Conservation (phyloP, 2,888 invertebrate species). For the Cartodere bifasciata region DNA sequence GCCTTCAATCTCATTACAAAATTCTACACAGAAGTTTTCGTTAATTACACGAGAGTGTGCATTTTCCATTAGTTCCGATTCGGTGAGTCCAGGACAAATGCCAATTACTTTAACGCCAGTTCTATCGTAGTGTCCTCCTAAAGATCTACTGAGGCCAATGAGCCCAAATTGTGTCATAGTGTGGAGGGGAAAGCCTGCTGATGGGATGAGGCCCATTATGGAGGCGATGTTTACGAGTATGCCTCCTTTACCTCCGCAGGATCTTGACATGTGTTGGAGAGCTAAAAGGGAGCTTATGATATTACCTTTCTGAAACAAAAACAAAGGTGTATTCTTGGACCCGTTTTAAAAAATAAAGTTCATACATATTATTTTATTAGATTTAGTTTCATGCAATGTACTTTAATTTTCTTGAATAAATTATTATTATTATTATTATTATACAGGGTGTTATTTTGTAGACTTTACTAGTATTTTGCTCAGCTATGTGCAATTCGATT, state of each 20-base stretch:
- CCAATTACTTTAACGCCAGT: slow-evolving; percentile 41
- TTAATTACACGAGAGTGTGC: slow-evolving; percentile 24
- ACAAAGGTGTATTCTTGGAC: too few relatives aligned
- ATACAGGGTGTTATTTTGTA: too few relatives aligned
- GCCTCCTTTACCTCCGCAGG: slow-evolving; percentile 44
- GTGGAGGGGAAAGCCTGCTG: slow-evolving; percentile 39
- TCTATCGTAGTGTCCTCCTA: slow-evolving; percentile 33
- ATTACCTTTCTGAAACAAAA: slow-evolving; percentile 6
- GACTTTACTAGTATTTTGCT: too few relatives aligned
- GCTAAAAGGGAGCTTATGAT: slow-evolving; percentile 39
- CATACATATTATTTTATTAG: too few relatives aligned
- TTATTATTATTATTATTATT: too few relatives aligned
- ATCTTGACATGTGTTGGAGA: slow-evolving; percentile 43
- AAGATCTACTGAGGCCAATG: slow-evolving; percentile 23
- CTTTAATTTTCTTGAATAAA: too few relatives aligned
- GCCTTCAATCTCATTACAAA: slow-evolving; percentile 23
- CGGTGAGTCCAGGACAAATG: slow-evolving; percentile 41
- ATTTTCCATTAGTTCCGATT: slow-evolving; percentile 30
- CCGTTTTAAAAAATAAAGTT: too few relatives aligned
- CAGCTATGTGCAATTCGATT: too few relatives aligned
- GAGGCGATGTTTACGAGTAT: slow-evolving; percentile 51
- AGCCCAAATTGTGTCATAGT: slow-evolving; percentile 34
- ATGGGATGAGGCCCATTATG: slow-evolving; percentile 41
- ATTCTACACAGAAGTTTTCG: slow-evolving; percentile 24
- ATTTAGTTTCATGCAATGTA: too few relatives aligned